Conservation (phyloP, 2,888 invertebrate species). For the Taphrorychus bicolor region DNA sequence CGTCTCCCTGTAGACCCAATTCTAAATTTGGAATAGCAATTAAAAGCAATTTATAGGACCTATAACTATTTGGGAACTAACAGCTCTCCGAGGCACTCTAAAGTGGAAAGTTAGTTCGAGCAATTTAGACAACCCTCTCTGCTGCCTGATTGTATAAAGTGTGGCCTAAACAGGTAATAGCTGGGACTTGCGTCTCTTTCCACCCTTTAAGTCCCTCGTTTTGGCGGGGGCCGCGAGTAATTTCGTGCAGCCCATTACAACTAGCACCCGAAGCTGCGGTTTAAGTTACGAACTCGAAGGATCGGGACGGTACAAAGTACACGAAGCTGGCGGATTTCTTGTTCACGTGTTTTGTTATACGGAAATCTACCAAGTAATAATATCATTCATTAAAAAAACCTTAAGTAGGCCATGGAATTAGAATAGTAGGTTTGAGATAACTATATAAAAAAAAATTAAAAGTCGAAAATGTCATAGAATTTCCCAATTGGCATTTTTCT, state of each 20-base stretch:
- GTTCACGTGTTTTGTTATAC: too few species aligned
- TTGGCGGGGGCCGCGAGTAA: constrained; percentile 37
- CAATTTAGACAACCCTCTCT: constrained; percentile 43
- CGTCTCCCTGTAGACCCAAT: not conserved
- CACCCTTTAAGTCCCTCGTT: constrained; percentile 23
- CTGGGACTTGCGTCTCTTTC: constrained; percentile 37
- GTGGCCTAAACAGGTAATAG: constrained; percentile 46
- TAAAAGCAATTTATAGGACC: constrained; percentile 35
- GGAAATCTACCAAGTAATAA: too few species aligned
- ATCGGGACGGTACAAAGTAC: constrained; percentile 18
- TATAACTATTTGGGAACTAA: constrained; percentile 37
- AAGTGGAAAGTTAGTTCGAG: constrained; percentile 37
- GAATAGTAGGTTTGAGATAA: too few species aligned
- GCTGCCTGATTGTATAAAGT: constrained; percentile 45
- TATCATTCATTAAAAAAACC: too few species aligned
- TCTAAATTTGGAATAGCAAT: constrained; percentile 23
- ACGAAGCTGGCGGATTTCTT: constrained; percentile 1
- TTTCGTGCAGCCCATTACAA: constrained; percentile 44
- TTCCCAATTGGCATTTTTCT: too few species aligned
- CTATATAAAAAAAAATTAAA: too few species aligned
- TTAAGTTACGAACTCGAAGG: constrained; percentile 37
- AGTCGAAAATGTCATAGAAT: too few species aligned
- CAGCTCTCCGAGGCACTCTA: constrained; percentile 37
- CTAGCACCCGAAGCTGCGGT: constrained; percentile 39
- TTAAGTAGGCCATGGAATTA: too few species aligned